Conservation (phyloP, 2,797 vertebrate genomes). For the Sternarchorhynchus goeldii region DNA sequence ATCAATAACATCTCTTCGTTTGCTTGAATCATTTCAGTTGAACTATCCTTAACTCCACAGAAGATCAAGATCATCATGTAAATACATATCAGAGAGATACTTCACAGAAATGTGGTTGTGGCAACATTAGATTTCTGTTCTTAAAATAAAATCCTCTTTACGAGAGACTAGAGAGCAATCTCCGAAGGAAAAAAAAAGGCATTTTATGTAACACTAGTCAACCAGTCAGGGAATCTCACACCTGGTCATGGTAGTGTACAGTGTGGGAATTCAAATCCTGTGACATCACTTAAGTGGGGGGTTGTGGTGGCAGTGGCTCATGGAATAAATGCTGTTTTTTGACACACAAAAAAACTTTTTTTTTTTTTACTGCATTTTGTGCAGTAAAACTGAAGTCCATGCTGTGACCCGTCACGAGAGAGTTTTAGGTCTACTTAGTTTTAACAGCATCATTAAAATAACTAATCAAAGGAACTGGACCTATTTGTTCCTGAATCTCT, state of each 20-base stretch:
- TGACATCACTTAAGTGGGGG: conserved; percentile 32
- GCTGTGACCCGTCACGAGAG: background rate
- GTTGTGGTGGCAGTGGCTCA: background rate
- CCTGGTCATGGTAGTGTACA: conserved; percentile 35
- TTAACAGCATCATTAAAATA: conserved; percentile 36
- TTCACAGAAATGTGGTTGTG: background rate
- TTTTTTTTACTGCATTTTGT: conserved; percentile 16
- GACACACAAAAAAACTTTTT: background rate
- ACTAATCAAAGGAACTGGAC: conserved; percentile 29
- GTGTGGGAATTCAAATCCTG: conserved; percentile 38
- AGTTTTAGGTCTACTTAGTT: conserved; percentile 5
- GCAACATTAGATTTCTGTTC: background rate
- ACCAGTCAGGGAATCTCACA: conserved; percentile 40
- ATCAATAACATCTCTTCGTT: conserved; percentile 7
- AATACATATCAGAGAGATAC: no score
- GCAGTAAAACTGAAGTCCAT: conserved; percentile 10
- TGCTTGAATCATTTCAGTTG: background rate
- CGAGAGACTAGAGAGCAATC: conserved; percentile 33
- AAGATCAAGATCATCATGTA: background rate
- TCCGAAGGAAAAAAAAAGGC: conserved; percentile 42
- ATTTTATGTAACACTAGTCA: conserved; percentile 42
- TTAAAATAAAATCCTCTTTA: conserved; percentile 21
- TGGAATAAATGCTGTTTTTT: background rate
- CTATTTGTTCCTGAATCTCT: background rate
- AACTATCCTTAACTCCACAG: background rate